These are phyloP conservation scores for Pogonocherus hispidulus DNA, from an alignment of 2,888 invertebrate species.

Conservation along the genomic window DNA sequence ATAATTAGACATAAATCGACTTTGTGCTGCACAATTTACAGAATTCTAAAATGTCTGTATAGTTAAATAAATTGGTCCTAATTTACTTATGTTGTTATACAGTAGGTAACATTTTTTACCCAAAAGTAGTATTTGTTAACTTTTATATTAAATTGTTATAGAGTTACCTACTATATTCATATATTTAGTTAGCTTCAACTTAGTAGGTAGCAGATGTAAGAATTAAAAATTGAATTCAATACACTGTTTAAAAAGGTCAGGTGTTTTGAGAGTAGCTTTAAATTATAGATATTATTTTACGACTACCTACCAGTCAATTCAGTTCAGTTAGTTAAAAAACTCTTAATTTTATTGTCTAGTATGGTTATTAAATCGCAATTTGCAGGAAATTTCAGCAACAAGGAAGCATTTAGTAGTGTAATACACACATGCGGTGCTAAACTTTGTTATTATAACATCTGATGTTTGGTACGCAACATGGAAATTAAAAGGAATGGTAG, in stretches of 20 bases:
- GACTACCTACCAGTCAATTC: background rate
- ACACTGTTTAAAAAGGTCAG: background rate
- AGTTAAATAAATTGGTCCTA: no score
- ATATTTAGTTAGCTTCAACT: no score
- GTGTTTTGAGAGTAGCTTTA: background rate
- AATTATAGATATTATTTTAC: background rate
- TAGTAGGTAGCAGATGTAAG: background rate
- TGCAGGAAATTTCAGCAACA: constrained; percentile 7
- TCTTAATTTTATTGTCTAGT: background rate
- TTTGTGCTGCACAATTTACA: no score
- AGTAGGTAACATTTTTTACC: no score
- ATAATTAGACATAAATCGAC: no score
- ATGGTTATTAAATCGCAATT: background rate
- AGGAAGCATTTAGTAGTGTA: constrained; percentile 27
- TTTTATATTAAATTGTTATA: no score
- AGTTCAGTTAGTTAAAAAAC: background rate
- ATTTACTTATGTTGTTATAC: no score
- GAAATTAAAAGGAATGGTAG: constrained; percentile 28
- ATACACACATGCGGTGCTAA: constrained; percentile 22
- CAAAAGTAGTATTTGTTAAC: no score
- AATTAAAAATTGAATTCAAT: background rate
- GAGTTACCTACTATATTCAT: no score
- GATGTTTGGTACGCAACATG: constrained; percentile 18
- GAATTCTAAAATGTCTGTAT: no score
- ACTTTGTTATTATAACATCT: constrained; percentile 22